Evolutionary conservation across 2,888 invertebrate species (phyloP), one percentile per base, ranked within the genome.

Genomic region (Spatulosminthurus flaviceps): DNA sequence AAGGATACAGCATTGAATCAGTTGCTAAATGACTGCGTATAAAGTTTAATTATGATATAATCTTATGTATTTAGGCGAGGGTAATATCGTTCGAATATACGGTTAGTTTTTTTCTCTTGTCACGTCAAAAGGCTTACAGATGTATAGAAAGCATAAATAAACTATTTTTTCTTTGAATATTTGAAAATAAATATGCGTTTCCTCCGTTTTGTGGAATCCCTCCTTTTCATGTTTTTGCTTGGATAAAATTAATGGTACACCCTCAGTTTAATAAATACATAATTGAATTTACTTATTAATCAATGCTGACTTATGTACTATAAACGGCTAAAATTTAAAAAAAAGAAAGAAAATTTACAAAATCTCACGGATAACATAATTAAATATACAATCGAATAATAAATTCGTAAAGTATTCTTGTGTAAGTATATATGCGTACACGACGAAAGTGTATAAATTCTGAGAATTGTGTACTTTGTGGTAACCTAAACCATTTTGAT

Each of bases 21-120:
- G 70, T 70, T 70, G 13, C 34, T 70, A 34, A 70, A 34, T 70
- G 70, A 70, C 70, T 70, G 70, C 70, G 34, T 70, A 70, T 70
- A 70, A 70, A 70, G 29, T 69, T 70, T 70, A 29, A 70, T 70
- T 34, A 69, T 22, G 7, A 66, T 22, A n/a, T 69, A 69, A 22
- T n/a, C 9, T 7, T 29, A 69, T 34, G 9, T 29, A 29, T 70
- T 28, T 69, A 70, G 29, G 70, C 70, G 26, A 13, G 34, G 28
- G 28, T 34, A 34, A 70, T n/a, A 34, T 29, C 22, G 34, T 70
- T 29, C 70, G 21, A 34, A 70, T 34, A 70, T 41, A 21, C 34
- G 21, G 29, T 29, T 29, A 70, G 34, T 29, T 70, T 70, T 69
- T 69, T 70, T 70, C 70, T 64, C 64, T 29, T 70, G 70, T 70